phyloP scores from a whole-genome alignment of 2,113 vertebrate genomes.

The Entomyzon cyanotis region DNA sequence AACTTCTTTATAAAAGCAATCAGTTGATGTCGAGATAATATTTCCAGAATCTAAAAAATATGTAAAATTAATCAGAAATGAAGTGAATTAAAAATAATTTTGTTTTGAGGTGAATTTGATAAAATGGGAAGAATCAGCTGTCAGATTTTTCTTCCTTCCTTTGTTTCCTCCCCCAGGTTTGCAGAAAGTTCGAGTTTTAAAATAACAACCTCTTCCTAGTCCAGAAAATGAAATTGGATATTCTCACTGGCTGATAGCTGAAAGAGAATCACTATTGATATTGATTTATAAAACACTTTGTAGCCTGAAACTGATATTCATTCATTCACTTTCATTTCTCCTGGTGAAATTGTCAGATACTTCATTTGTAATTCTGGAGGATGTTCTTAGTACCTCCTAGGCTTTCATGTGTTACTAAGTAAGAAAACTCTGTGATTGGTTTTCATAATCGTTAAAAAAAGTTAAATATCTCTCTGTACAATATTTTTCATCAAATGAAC shows the following conservation, averaged over 20 bases:
- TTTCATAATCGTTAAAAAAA: neutral
- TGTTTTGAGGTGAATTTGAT: neutral
- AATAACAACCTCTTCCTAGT: neutral
- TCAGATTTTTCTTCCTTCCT: neutral
- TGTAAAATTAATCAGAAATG: neutral
- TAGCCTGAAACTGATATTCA: neutral
- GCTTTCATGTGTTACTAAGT: neutral
- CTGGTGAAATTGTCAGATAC: neutral
- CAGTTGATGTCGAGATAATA: neutral
- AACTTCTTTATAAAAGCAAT: neutral
- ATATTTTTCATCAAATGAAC: neutral
- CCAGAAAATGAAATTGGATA: neutral
- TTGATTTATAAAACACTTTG: neutral
- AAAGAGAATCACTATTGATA: neutral
- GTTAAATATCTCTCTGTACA: neutral
- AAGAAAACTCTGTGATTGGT: neutral
- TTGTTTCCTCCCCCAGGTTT: neutral
- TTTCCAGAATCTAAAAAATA: neutral
- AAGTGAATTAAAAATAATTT: neutral
- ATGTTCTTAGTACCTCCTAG: neutral
- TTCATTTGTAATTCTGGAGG: neutral
- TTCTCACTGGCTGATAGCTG: neutral
- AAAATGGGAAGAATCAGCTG: neutral
- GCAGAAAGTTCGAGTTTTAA: neutral
- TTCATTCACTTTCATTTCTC: neutral